Evolutionary conservation across 2,888 invertebrate species (phyloP), one percentile per base, ranked within the genome.

Genomic region (Lasioglossum pauxillum): DNA sequence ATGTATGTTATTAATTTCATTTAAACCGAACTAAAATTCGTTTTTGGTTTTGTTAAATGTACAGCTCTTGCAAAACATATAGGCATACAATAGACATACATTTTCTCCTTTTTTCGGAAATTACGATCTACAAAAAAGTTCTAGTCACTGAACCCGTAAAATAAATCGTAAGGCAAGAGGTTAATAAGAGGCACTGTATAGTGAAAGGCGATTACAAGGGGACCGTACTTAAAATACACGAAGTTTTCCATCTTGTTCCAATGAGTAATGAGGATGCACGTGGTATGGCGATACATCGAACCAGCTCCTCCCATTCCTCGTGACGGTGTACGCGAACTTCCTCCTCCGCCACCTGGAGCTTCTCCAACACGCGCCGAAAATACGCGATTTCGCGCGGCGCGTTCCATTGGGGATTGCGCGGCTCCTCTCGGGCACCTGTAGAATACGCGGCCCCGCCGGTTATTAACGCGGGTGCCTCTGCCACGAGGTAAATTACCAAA

Each of bases 331-430:
- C 76, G 75, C 75, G 78, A 35, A 76, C 78, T 83, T 88, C 87
- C 87, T 84, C 90, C 85, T 84, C 82, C 89, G 83, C 73, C 90
- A 90, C 86, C 90, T 91, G 91, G 91, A 89, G 85, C 73, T 57
- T 73, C 82, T 91, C 91, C 91, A 91, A 91, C 38, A n/a, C 77
- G 76, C 71, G 85, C 82, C 90, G 86, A 90, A 91, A 91, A 91
- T 91, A 91, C 90, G 82, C 80, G 23, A 53, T 53, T 77, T 76
- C 85, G 82, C 85, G 81, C 76, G 83, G 57, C 79, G 53, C 83
- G 75, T 84, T 84, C 75, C 75, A 76, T 74, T 69, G 79, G 46
- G 81, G 73, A 80, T 38, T 67, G 87, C 86, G 69, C 12, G 67
- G 67, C 27, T 27, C 38, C 82, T 85, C 44, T 80, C 88, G 73